These are phyloP conservation scores for Pelodytes ibericus DNA, from an alignment of 2,797 vertebrate genomes.

Conservation along the genomic window DNA sequence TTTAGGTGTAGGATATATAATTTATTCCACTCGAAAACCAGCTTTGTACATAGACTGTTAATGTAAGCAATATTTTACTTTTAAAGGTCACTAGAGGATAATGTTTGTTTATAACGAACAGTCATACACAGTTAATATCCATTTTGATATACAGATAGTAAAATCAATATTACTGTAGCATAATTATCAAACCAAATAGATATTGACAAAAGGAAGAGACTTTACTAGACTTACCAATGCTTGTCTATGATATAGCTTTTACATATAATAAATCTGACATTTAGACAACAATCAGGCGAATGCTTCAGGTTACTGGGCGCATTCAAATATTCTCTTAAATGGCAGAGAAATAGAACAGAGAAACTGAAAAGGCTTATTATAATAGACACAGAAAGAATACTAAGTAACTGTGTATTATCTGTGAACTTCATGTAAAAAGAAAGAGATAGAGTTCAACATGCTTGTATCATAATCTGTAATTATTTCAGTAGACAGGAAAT, in stretches of 20 bases:
- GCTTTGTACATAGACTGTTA: no score
- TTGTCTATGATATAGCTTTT: background rate
- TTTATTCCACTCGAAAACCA: no score
- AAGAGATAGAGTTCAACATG: no score
- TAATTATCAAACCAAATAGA: background rate
- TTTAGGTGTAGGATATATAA: no score
- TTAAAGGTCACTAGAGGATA: background rate
- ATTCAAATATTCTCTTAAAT: background rate
- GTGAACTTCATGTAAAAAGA: background rate
- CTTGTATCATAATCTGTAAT: no score
- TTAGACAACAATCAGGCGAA: background rate
- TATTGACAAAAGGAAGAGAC: background rate
- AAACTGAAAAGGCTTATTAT: background rate
- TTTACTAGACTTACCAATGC: background rate
- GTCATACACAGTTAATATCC: background rate
- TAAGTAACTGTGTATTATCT: background rate
- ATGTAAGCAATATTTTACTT: background rate
- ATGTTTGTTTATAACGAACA: background rate
- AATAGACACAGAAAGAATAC: background rate
- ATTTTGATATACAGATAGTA: background rate
- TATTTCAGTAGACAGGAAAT: no score
- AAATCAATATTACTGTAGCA: background rate
- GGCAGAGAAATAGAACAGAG: background rate
- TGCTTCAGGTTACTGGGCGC: background rate
- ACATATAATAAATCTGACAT: background rate